A percentile compares a stretch with the other conserved stretches of the same genome.
Conservation (phyloP, 2,113 vertebrate genomes). For the Isurus oxyrinchus region DNA sequence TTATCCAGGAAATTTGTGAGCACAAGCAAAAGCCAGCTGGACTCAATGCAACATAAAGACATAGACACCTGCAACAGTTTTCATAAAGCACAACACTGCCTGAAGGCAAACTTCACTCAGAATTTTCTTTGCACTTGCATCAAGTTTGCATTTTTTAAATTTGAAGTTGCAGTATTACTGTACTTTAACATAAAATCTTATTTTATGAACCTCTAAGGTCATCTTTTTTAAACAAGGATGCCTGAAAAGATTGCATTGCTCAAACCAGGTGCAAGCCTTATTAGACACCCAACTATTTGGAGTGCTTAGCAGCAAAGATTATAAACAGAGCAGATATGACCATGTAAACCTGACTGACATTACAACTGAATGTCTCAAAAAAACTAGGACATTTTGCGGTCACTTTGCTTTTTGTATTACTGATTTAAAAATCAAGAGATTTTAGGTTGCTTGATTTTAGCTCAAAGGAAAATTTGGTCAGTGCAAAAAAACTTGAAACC, state of each 20-base stretch:
- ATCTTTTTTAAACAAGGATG: background rate
- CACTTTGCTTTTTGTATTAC: background rate
- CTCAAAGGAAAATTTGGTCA: background rate
- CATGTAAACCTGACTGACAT: constrained; percentile 6
- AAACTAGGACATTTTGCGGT: background rate
- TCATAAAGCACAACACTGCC: background rate
- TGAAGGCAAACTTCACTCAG: background rate
- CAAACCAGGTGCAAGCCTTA: background rate
- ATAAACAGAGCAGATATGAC: background rate
- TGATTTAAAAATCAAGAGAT: constrained; percentile 15
- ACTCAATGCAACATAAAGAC: background rate
- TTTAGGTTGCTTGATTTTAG: background rate
- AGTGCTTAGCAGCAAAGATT: constrained; percentile 27
- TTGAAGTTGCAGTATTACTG: constrained; percentile 9
- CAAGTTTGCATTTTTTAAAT: constrained; percentile 12
- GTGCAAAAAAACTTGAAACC: constrained; percentile 19
- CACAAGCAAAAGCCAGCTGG: background rate
- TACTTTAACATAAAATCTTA: background rate
- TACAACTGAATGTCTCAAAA: background rate
- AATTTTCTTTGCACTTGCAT: background rate
- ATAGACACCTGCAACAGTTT: background rate
- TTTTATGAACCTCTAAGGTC: background rate
- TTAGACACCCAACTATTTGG: background rate
- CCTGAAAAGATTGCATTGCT: background rate
- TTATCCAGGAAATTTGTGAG: background rate